A percentile compares a stretch with the other conserved stretches of the same genome.
Conservation (phyloP, 2,797 vertebrate genomes). For the Sebastes itinus region DNA sequence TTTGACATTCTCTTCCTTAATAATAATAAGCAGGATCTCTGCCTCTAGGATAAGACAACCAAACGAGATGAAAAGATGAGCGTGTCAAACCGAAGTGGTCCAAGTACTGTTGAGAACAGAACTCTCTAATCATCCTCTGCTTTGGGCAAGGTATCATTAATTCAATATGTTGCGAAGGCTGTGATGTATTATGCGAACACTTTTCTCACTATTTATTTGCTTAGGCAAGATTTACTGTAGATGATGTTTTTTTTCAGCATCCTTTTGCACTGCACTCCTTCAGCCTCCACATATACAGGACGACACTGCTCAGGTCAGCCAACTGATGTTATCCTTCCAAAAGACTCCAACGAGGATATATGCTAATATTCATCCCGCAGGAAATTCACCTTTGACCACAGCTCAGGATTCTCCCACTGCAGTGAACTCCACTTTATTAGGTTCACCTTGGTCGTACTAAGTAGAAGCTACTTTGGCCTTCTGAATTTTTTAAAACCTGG, state of each 20-base stretch:
- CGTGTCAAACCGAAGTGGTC: neutral
- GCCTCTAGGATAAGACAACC: constrained; percentile 12
- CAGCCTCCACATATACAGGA: neutral
- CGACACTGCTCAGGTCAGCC: neutral
- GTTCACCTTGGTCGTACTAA: neutral
- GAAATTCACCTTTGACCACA: neutral
- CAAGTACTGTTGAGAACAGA: constrained; percentile 22
- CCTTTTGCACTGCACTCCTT: neutral
- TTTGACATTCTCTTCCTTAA: neutral
- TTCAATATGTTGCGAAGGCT: constrained; percentile 34
- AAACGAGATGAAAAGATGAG: constrained; percentile 25
- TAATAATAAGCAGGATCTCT: neutral
- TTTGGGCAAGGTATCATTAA: constrained; percentile 44
- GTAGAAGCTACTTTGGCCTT: constrained; percentile 9
- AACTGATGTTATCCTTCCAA: neutral
- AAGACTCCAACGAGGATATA: neutral
- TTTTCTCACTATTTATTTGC: constrained; percentile 46
- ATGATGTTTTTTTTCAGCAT: neutral
- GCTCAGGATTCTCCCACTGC: neutral
- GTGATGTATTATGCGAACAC: constrained; percentile 28
- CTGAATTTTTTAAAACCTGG: constrained; percentile 47
- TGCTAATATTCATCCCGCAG: neutral
- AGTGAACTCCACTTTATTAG: neutral
- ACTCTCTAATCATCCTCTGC: constrained; percentile 17
- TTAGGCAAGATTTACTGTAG: constrained; percentile 12